A percentile compares a stretch with the other conserved stretches of the same genome.
These are phyloP conservation scores for Chauna torquata DNA, from an alignment of 2,113 vertebrate genomes.

Conservation along the genomic window DNA sequence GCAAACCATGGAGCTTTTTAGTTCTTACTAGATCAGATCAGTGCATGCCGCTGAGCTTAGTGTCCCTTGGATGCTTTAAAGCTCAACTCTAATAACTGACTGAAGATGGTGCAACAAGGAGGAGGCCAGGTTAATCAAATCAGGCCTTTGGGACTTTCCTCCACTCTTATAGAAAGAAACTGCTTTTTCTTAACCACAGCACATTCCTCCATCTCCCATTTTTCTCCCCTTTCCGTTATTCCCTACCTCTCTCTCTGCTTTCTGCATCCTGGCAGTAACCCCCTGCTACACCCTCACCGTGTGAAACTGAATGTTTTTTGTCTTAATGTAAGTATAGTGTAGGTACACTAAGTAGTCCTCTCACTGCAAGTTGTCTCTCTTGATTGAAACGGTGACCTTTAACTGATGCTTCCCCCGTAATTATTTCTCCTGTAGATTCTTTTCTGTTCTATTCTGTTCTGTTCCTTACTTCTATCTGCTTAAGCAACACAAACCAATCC, in stretches of 20 bases:
- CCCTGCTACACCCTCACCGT: background rate
- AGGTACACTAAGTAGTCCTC: background rate
- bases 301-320: background rate
- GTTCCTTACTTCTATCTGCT: background rate
- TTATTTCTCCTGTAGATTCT: background rate
- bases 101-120: background rate
- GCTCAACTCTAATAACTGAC: background rate
- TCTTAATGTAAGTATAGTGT: background rate
- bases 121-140: background rate
- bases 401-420: background rate
- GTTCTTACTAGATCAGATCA: background rate
- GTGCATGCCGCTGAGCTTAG: background rate
- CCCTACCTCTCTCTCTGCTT: background rate
- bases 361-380: background rate
- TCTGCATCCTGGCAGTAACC: background rate
- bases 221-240: background rate
- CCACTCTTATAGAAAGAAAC: background rate
- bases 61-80: background rate
- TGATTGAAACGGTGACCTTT: background rate
- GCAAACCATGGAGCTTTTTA: background rate
- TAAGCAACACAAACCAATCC: background rate
- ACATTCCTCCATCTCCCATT: background rate
- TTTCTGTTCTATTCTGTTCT: background rate
- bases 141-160: background rate
- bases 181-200: background rate